Evolutionary conservation across 2,888 invertebrate genomes (phyloP).

Genomic region (Hymenopus coronatus): DNA sequence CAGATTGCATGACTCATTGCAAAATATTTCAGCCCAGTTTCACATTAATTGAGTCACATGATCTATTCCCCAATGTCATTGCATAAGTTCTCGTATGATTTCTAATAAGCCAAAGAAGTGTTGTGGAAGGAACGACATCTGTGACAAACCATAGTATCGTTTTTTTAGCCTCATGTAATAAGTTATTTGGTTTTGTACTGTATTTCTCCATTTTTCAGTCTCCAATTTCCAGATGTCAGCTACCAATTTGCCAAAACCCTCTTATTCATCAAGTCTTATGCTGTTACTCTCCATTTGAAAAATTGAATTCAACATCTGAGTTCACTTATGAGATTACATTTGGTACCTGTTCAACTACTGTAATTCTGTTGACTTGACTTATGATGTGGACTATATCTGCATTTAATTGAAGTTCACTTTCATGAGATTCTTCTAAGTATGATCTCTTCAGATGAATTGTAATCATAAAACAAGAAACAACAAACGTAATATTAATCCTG

Average conservation of each 20-base stretch:
- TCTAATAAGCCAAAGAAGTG: not conserved
- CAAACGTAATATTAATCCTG: constrained; percentile 1
- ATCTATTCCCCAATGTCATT: too few species aligned
- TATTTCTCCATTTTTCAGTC: not conserved
- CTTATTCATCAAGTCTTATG: not conserved
- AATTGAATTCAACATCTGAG: not conserved
- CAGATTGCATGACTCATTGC: too few species aligned
- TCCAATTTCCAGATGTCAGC: not conserved
- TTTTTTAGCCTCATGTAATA: not conserved
- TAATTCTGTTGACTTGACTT: not conserved
- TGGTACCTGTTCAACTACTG: not conserved
- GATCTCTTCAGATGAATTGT: not conserved
- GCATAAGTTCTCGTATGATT: too few species aligned
- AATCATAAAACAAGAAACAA: not conserved
- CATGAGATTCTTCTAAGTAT: not conserved
- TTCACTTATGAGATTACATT: not conserved
- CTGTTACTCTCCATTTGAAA: not conserved
- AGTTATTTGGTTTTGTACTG: not conserved
- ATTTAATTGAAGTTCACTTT: not conserved
- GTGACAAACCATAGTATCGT: not conserved
- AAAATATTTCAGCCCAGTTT: too few species aligned
- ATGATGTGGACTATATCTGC: not conserved
- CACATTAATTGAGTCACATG: too few species aligned
- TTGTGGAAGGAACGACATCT: not conserved
- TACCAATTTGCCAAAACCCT: not conserved